Conservation (phyloP, 2,888 invertebrate genomes). For the Cylindroiulus punctatus region DNA sequence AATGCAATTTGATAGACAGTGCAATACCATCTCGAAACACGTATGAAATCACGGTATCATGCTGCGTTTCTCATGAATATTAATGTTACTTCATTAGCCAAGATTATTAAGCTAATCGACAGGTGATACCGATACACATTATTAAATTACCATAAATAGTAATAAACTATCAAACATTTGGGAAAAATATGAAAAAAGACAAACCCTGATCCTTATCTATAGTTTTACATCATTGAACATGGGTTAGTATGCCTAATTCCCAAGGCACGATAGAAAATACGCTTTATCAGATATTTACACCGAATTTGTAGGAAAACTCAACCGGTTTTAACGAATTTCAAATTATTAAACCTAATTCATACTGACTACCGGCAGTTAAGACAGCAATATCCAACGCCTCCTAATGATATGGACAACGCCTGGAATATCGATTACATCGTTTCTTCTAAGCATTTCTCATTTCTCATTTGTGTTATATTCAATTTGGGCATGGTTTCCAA, state of each 20-base stretch:
- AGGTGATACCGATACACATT: background rate
- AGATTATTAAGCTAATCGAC: background rate
- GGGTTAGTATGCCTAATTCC: background rate
- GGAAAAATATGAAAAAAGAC: background rate
- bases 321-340: background rate
- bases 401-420: background rate
- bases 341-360: background rate
- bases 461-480: background rate
- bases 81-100: constrained; percentile 5
- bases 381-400: background rate
- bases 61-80: constrained; percentile 9
- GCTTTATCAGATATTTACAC: background rate
- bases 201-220: background rate
- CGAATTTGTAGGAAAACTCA: background rate
- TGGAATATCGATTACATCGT: background rate
- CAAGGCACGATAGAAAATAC: background rate
- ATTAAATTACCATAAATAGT: background rate
- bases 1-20: background rate
- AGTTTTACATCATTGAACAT: background rate
- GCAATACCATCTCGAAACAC: background rate
- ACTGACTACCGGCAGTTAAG: background rate
- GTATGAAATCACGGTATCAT: background rate
- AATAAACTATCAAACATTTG: background rate
- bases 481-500: background rate
- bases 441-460: background rate